Evolutionary conservation across 2,888 invertebrate genomes (phyloP), one percentile per base, ranked within the genome.

Genomic region (Psococerastis gibbosa): DNA sequence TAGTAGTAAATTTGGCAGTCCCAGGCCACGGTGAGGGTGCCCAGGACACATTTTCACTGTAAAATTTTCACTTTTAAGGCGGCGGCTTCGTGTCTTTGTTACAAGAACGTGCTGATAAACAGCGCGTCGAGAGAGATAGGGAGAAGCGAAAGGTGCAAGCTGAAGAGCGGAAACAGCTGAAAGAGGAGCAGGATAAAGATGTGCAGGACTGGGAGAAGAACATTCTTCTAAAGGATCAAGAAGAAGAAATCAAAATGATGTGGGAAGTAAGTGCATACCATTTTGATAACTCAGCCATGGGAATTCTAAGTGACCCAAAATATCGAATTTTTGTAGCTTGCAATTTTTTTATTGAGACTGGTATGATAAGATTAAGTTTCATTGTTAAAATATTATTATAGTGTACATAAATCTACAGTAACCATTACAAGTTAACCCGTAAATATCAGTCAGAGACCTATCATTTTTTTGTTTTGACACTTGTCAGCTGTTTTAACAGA

Each of bases 231-330:
- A 55, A 57, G 15, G 56, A 59, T 35, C 48, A 57, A 11, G 55
- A 52, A 33, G 54, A 61, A 23, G 60, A 64, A 47, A 62, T 70
- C 56, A 61, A 59, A 47, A 58, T 61, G 8, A 68, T 69, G 66
- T 71, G 70, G 70, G 71, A 71, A 65, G 70, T 71, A 51, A 43
- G 50, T 47, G 33, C 8, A 17, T 18, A 27, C 5, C 9, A 22
- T 18, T 18, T 3, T 23, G n/a, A n/a, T n/a, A n/a, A n/a, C n/a
- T n/a, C n/a, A 33, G 17, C 17, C 8, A 8, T 9, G 27, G 6
- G 20, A 20, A 20, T 11, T 23, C 8, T 41, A 8, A 8, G 8
- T 9, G 17, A 31, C 31, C 3, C 33, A 9, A 3, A 18, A 20
- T 2, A 8, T 17, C 15, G n/a, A 43, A 17, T 3, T 5, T 32